phyloP scores from a whole-genome alignment of 2,888 invertebrate genomes.

The Mimachlamys varia region DNA sequence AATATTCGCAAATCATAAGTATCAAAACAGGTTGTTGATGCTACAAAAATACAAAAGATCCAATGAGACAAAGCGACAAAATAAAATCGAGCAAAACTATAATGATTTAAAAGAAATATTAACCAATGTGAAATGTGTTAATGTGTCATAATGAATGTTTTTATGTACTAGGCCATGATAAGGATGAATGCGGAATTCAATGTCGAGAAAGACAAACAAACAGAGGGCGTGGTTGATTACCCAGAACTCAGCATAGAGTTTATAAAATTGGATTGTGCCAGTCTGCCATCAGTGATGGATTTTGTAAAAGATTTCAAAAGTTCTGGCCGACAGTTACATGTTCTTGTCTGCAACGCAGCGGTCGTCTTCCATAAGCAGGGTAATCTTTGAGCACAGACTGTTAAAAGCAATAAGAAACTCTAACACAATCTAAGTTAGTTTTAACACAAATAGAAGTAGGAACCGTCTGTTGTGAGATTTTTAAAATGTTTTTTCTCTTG shows the following conservation, averaged over 20 bases:
- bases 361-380: not conserved
- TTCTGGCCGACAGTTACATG: conserved; percentile 46
- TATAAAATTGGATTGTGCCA: conserved; percentile 54
- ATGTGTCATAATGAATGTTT: no score
- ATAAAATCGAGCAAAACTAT: no score
- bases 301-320: conserved; percentile 52
- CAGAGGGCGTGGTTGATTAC: conserved; percentile 43
- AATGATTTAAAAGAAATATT: no score
- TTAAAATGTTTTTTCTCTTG: no score
- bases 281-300: conserved; percentile 52
- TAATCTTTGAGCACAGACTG: not conserved
- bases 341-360: not conserved
- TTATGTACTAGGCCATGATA: conserved; percentile 54
- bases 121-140: no score
- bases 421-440: no score
- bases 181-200: conserved; percentile 56
- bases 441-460: no score
- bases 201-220: conserved; percentile 43
- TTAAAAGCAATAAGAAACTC: not conserved
- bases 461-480: no score
- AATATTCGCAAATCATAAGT: no score
- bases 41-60: no score
- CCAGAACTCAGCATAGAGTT: conserved; percentile 51
- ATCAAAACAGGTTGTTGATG: no score
- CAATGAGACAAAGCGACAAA: no score